Conservation (phyloP, 2,888 invertebrate species). For the Acrocera orbiculus region DNA sequence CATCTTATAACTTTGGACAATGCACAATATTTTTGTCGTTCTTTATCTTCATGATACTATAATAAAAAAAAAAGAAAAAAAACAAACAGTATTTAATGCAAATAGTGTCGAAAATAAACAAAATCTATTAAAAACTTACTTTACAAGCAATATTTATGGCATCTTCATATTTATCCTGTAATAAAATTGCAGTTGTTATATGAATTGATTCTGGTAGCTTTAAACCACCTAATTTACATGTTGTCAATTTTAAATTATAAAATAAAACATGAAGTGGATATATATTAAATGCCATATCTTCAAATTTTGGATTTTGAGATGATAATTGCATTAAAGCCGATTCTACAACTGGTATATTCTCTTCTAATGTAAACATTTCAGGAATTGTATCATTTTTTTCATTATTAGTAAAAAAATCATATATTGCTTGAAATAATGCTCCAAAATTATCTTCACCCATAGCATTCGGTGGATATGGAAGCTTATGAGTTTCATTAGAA, state of each 20-base stretch:
- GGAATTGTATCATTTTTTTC: too few relatives aligned
- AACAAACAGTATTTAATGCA: neutral
- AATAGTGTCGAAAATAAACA: neutral
- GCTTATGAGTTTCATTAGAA: conserved; percentile 31
- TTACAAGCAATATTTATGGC: conserved; percentile 24
- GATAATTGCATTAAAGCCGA: conserved; percentile 22
- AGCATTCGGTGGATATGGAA: conserved; percentile 30
- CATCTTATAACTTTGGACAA: conserved; percentile 31
- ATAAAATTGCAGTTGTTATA: conserved; percentile 20
- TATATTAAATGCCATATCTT: conserved; percentile 15
- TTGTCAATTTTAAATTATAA: conserved; percentile 21
- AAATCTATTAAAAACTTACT: conserved; percentile 15
- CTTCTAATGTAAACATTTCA: conserved; percentile 24
- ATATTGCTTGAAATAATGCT: too few relatives aligned
- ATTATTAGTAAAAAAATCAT: too few relatives aligned
- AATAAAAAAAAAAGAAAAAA: conserved; percentile 6
- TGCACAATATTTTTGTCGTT: conserved; percentile 28
- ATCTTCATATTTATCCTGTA: conserved; percentile 22
- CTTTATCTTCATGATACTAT: conserved; percentile 30
- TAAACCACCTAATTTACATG: conserved; percentile 18
- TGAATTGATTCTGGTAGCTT: conserved; percentile 14
- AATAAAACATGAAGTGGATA: conserved; percentile 23
- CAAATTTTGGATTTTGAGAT: too few relatives aligned
- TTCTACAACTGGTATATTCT: conserved; percentile 20
- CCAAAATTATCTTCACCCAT: conserved; percentile 10